Percentiles rank a stretch among this genome's conserved stretches.
phyloP scores from a whole-genome alignment of 1,140 invertebrate genomes.

The Brachionus paranguensis region DNA sequence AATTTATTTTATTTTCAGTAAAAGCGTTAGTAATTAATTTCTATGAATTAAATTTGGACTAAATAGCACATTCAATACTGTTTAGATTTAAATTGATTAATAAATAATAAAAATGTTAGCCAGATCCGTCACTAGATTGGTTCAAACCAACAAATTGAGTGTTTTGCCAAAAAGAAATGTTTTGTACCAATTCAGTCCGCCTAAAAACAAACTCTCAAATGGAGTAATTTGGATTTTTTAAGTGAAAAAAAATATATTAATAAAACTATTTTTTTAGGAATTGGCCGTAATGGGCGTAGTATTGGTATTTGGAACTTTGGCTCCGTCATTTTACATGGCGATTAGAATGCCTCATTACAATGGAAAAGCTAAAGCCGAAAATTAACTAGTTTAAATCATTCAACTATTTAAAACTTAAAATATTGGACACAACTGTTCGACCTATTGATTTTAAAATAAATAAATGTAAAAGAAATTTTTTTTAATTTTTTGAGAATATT shows the following conservation, averaged over 20 bases:
- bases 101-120: constrained; percentile 4
- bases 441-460: not conserved
- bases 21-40: not conserved
- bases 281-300: not conserved
- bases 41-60: not conserved
- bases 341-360: not conserved
- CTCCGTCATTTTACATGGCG: constrained; percentile 22
- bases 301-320: not conserved
- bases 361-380: constrained; percentile 19
- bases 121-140: not conserved
- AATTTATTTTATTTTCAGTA: not conserved
- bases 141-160: not conserved
- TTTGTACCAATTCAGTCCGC: constrained; percentile 38
- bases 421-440: not conserved
- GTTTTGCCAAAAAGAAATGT: constrained; percentile 29
- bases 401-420: not conserved
- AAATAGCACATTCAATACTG: not conserved
- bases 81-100: not conserved
- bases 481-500: not conserved
- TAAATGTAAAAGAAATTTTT: not conserved
- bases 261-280: constrained; percentile 9
- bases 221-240: not conserved
- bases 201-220: constrained; percentile 30
- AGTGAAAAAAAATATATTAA: not conserved
- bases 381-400: not conserved